Percentiles rank a stretch among this genome's conserved stretches.
phyloP scores from a whole-genome alignment of 92 coral and sea anemone genomes.

The Epizoanthus illoricatus region DNA sequence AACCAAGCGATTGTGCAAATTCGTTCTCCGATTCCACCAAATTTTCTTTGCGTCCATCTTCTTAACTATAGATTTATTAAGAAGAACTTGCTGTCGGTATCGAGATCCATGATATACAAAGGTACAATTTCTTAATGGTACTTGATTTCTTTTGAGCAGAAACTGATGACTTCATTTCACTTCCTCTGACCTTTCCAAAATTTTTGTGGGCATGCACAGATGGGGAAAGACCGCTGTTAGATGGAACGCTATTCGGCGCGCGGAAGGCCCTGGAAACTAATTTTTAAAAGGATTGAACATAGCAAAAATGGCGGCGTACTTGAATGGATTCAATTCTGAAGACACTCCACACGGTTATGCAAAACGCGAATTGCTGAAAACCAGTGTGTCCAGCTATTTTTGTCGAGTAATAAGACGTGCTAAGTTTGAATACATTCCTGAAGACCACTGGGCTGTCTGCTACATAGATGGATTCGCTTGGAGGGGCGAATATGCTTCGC shows the following conservation, averaged over 20 bases:
- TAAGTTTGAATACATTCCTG: background rate
- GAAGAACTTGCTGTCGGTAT: background rate
- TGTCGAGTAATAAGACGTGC: background rate
- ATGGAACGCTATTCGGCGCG: background rate
- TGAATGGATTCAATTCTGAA: background rate
- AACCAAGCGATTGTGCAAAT: background rate
- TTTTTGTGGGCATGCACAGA: constrained; percentile 37
- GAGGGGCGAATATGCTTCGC: background rate
- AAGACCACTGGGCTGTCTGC: constrained; percentile 7
- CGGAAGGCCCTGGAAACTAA: background rate
- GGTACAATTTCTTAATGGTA: background rate
- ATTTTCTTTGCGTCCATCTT: background rate
- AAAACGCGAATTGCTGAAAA: constrained; percentile 13
- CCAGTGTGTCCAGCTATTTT: background rate
- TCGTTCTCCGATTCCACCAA: background rate
- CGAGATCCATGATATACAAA: constrained; percentile 2
- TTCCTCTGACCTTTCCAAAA: constrained; percentile 23
- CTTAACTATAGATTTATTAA: background rate
- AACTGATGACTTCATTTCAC: constrained; percentile 51
- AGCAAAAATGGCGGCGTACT: background rate
- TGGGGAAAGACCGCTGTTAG: constrained; percentile 3
- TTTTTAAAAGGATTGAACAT: background rate
- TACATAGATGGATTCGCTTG: constrained; percentile 28
- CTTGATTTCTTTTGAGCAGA: background rate
- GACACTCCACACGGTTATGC: constrained; percentile 31